Evolutionary conservation across 1,140 invertebrate genomes (phyloP).

Genomic region (Cyclina sinensis): DNA sequence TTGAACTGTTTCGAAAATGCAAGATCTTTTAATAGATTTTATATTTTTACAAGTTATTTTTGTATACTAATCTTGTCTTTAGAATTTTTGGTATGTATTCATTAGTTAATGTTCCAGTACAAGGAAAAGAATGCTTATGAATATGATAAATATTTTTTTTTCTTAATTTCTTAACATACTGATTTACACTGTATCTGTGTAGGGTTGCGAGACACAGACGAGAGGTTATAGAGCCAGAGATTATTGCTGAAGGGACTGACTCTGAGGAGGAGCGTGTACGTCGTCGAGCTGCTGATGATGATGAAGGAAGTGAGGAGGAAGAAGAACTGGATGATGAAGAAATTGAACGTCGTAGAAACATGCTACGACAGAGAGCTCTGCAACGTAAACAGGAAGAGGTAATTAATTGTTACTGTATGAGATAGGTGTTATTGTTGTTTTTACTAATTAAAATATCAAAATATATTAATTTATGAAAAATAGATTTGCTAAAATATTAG

Average conservation of each 20-base stretch:
- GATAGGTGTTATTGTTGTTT: no score
- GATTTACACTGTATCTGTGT: no score
- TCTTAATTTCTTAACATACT: no score
- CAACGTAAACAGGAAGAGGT: conserved; percentile 90
- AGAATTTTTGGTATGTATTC: neutral
- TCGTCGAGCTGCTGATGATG: conserved; percentile 89
- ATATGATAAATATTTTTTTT: no score
- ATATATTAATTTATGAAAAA: no score
- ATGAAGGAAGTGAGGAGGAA: conserved; percentile 84
- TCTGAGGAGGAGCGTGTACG: conserved; percentile 88
- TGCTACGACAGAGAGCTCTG: conserved; percentile 90
- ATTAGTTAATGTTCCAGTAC: neutral
- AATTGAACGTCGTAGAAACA: conserved; percentile 92
- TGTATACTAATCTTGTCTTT: neutral
- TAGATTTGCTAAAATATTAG: no score
- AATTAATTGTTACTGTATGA: no score
- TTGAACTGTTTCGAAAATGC: no score
- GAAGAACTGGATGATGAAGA: conserved; percentile 88
- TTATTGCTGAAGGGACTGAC: conserved; percentile 87
- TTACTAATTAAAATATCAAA: no score
- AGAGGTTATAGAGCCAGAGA: conserved; percentile 84
- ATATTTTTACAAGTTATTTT: no score
- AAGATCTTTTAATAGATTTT: no score
- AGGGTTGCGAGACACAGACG: conserved; percentile 84
- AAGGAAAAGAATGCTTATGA: no score